Conservation (phyloP, 2,888 invertebrate species). For the Phalera bucephala region DNA sequence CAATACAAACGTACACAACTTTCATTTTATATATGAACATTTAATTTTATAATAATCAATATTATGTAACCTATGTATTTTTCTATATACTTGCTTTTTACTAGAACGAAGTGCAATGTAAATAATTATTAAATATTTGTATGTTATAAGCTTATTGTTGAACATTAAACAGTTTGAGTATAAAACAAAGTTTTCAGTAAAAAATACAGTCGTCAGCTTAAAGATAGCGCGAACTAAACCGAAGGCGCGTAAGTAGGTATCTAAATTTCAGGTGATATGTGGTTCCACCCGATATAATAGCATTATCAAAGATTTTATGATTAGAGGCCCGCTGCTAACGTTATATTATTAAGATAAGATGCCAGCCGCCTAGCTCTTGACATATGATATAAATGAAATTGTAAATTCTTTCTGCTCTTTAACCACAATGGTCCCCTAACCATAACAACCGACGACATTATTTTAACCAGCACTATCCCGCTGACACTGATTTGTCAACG, state of each 20-base stretch:
- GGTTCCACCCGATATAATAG: slow-evolving; percentile 22
- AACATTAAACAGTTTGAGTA: slow-evolving; percentile 33
- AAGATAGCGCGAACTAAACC: slow-evolving; percentile 35
- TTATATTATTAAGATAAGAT: too few species aligned
- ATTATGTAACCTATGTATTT: slow-evolving; percentile 49
- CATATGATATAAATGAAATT: too few species aligned
- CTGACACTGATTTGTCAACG: too few species aligned
- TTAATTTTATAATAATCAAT: slow-evolving; percentile 36
- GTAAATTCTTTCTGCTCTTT: too few species aligned
- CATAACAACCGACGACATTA: too few species aligned
- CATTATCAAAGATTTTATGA: slow-evolving; percentile 16
- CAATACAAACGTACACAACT: slow-evolving; percentile 65
- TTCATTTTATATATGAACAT: slow-evolving; percentile 57
- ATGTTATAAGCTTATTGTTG: slow-evolving; percentile 24
- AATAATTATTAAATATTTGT: slow-evolving; percentile 27
- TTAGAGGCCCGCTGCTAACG: slow-evolving; percentile 9
- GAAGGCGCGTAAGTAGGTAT: slow-evolving; percentile 15
- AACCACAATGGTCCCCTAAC: too few species aligned
- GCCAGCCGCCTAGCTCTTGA: too few species aligned
- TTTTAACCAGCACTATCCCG: too few species aligned
- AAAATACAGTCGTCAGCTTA: slow-evolving; percentile 51
- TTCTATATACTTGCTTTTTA: slow-evolving; percentile 43
- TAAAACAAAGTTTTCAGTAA: slow-evolving; percentile 32
- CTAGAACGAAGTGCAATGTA: slow-evolving; percentile 54
- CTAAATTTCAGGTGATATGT: slow-evolving; percentile 42